A percentile compares a stretch with the other conserved stretches of the same genome.
Evolutionary conservation across 2,888 invertebrate species (phyloP).

Genomic region (Griposia aprilina): DNA sequence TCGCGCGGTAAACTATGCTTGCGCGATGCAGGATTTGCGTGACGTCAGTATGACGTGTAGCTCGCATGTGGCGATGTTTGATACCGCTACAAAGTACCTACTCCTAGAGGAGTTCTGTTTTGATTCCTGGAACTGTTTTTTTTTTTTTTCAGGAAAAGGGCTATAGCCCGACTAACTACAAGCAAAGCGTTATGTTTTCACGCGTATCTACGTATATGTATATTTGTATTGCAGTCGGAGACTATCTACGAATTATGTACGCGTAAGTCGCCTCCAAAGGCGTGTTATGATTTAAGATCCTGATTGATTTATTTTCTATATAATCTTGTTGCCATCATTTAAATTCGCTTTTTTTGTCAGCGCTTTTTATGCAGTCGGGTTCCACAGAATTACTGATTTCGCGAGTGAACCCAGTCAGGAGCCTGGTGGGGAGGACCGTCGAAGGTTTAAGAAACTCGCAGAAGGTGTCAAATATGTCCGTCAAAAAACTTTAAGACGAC

Average conservation of each 20-base stretch:
- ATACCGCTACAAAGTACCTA: no score
- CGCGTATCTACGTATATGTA: neutral
- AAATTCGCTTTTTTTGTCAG: neutral
- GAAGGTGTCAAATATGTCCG: no score
- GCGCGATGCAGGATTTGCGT: no score
- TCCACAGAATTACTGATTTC: no score
- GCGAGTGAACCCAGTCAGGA: no score
- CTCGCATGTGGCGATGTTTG: no score
- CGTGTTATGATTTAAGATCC: neutral
- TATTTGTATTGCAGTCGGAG: neutral
- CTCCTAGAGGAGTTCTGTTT: no score
- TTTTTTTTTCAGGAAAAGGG: neutral
- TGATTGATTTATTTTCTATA: neutral
- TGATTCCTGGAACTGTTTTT: neutral
- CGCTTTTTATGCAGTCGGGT: neutral
- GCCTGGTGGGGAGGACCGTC: no score
- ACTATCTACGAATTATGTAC: neutral
- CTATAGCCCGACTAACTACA: neutral
- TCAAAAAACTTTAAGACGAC: no score
- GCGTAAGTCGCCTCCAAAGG: neutral
- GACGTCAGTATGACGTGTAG: no score
- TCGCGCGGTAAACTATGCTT: no score
- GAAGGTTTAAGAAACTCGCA: no score
- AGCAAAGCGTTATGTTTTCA: neutral
- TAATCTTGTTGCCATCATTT: neutral